These are phyloP conservation scores for Therioaphis trifolii DNA, from an alignment of 2,888 invertebrate genomes.

Conservation along the genomic window DNA sequence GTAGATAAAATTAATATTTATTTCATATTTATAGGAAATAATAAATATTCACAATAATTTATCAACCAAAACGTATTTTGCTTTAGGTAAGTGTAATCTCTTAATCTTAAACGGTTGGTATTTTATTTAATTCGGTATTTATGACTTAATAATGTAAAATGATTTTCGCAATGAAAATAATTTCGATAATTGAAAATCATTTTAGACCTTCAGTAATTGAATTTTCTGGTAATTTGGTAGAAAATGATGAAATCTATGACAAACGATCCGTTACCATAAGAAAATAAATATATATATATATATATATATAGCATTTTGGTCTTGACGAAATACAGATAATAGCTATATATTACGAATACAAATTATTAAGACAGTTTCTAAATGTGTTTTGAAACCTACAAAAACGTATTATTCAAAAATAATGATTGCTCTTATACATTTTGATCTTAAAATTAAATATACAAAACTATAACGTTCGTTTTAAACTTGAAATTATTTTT, in stretches of 20 bases:
- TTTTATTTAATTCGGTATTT: neutral
- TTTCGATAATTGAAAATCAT: constrained; percentile 28
- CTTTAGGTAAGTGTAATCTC: no score
- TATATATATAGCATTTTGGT: neutral
- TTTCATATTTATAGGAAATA: no score
- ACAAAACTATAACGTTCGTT: no score
- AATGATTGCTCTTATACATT: neutral
- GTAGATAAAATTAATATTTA: no score
- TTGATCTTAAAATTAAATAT: no score
- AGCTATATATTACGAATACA: constrained; percentile 52
- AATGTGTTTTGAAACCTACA: constrained; percentile 33
- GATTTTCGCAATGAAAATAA: constrained; percentile 35
- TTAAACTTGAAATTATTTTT: no score
- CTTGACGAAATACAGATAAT: constrained; percentile 51
- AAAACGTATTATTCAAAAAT: neutral
- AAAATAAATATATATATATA: neutral
- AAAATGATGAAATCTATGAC: constrained; percentile 51
- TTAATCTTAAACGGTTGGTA: neutral
- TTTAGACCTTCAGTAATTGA: constrained; percentile 42
- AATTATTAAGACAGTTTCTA: constrained; percentile 40
- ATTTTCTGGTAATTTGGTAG: constrained; percentile 51
- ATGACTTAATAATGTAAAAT: neutral
- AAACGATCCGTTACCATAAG: constrained; percentile 54
- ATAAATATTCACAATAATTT: no score
- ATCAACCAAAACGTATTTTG: no score